These are phyloP conservation scores for Tanypteryx hageni DNA, from an alignment of 2,888 invertebrate species.

Conservation along the genomic window DNA sequence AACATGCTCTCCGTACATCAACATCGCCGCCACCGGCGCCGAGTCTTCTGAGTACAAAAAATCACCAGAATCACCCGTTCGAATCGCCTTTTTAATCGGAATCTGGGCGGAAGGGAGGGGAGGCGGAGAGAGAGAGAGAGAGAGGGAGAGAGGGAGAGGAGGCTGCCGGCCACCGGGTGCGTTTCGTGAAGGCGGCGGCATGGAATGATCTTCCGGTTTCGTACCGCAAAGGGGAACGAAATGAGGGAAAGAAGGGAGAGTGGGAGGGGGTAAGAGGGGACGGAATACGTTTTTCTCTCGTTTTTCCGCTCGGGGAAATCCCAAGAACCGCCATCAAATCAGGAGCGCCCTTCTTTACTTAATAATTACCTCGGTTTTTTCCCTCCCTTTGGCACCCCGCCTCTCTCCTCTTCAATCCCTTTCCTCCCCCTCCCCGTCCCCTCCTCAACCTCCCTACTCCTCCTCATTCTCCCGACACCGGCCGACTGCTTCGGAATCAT, in stretches of 20 bases:
- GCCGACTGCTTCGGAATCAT: constrained; percentile 5
- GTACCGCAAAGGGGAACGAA: not conserved
- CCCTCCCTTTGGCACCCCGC: too few relatives aligned
- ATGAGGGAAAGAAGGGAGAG: not conserved
- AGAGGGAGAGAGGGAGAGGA: not conserved
- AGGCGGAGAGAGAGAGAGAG: too few relatives aligned
- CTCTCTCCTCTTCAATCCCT: not conserved
- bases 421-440: too few relatives aligned
- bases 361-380: constrained; percentile 31
- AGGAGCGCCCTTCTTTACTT: constrained; percentile 28
- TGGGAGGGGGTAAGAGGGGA: not conserved
- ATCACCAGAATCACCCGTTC: constrained; percentile 6
- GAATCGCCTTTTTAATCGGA: not conserved
- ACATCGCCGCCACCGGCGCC: not conserved
- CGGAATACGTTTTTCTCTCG: not conserved
- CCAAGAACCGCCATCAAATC: constrained; percentile 44
- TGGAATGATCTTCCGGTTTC: not conserved
- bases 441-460: not conserved
- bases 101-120: not conserved
- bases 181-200: not conserved
- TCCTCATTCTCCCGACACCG: not conserved
- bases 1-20: not conserved
- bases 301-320: not conserved
- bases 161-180: not conserved
- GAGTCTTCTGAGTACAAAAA: not conserved